Percentiles rank a stretch among this genome's conserved stretches.
Evolutionary conservation across 30 jellyfish, hydroid and myxozoan species (phyloP).

Genomic region (Turritopsis dohrnii): DNA sequence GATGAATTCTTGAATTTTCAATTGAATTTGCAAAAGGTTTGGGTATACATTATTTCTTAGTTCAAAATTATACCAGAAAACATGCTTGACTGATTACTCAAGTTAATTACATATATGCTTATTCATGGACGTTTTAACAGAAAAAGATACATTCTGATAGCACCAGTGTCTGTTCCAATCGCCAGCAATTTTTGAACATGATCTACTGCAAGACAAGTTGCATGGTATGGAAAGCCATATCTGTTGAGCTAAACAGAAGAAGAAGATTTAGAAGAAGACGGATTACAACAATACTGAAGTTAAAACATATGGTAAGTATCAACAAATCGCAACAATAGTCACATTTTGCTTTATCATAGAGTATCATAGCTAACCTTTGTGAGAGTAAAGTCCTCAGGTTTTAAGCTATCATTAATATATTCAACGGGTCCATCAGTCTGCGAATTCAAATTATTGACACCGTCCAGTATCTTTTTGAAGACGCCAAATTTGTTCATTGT

Average conservation of each 20-base stretch:
- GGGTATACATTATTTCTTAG: no score
- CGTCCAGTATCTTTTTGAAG: constrained; percentile 27
- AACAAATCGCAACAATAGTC: no score
- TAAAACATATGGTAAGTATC: no score
- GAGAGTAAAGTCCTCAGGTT: constrained; percentile 47
- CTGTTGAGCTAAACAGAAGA: constrained; percentile 65
- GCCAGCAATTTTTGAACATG: constrained; percentile 85
- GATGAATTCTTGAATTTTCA: no score
- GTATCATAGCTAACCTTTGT: constrained; percentile 58
- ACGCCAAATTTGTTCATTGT: constrained; percentile 45
- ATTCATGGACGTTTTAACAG: neutral
- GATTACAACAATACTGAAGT: no score
- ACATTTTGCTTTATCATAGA: no score
- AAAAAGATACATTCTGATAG: constrained; percentile 83
- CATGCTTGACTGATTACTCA: no score
- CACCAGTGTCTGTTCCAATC: constrained; percentile 97
- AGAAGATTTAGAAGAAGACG: neutral
- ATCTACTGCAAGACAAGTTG: constrained; percentile 94
- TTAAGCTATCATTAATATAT: constrained; percentile 35
- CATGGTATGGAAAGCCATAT: constrained; percentile 97
- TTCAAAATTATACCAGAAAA: no score
- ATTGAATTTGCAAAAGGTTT: no score
- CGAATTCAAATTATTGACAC: neutral
- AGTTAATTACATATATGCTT: no score
- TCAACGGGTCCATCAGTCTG: constrained; percentile 37